These are phyloP conservation scores for Streptopelia turtur DNA, from an alignment of 2,797 vertebrate species.

Conservation along the genomic window DNA sequence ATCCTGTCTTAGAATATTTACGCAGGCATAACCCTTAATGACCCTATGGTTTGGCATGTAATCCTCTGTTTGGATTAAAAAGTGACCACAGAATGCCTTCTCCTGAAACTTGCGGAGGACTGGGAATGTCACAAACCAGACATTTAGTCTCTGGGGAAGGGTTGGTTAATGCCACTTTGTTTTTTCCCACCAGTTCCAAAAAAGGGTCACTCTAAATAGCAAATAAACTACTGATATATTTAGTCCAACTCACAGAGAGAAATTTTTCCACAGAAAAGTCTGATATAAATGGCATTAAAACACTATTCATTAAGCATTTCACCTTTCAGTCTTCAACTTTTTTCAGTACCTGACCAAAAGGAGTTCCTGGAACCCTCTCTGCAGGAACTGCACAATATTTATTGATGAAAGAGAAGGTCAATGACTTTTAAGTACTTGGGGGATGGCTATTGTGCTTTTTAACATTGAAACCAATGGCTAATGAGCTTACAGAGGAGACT, in stretches of 20 bases:
- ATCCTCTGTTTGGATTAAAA: conserved; percentile 41
- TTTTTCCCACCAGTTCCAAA: conserved; percentile 65
- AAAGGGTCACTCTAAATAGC: conserved; percentile 46
- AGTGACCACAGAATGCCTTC: conserved; percentile 56
- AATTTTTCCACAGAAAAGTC: conserved; percentile 47
- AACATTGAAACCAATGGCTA: conserved; percentile 12
- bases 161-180: conserved; percentile 54
- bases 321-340: conserved; percentile 24
- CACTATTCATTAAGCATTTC: conserved; percentile 38
- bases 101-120: conserved; percentile 46
- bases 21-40: conserved; percentile 44
- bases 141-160: conserved; percentile 43
- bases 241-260: conserved; percentile 30
- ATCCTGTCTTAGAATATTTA: conserved; percentile 43
- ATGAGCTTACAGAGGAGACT: conserved; percentile 32
- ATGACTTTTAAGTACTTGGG: conserved; percentile 50
- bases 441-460: conserved; percentile 38
- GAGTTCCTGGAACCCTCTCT: conserved; percentile 53
- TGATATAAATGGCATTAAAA: conserved; percentile 32
- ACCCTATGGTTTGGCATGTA: conserved; percentile 42
- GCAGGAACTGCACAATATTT: conserved; percentile 22
- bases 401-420: conserved; percentile 49
- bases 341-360: conserved; percentile 52
- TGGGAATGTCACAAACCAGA: conserved; percentile 53
- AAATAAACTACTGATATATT: conserved; percentile 46